A percentile compares a stretch with the other conserved stretches of the same genome.
Evolutionary conservation across 2,888 invertebrate species (phyloP).

Genomic region (Apodemia duryi): DNA sequence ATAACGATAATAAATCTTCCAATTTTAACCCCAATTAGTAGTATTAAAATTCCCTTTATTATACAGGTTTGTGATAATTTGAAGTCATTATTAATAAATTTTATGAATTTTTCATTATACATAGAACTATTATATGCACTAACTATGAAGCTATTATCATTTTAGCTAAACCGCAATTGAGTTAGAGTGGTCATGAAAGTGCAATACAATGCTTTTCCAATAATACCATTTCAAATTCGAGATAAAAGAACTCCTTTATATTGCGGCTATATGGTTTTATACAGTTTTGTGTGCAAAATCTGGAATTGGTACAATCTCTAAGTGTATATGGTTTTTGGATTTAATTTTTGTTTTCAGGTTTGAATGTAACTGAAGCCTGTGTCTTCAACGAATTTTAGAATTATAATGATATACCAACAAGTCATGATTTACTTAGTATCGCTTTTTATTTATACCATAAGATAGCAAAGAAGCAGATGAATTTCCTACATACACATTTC

Average conservation of each 20-base stretch:
- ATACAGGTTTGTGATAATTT: constrained; percentile 14
- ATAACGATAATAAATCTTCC: too few species aligned
- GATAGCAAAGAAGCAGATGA: too few species aligned
- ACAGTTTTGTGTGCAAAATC: constrained; percentile 5
- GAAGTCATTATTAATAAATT: background rate
- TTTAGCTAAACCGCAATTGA: constrained; percentile 29
- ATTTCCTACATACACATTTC: too few species aligned
- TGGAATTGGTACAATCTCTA: background rate
- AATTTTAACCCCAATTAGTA: too few species aligned
- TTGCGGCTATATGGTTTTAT: constrained; percentile 10
- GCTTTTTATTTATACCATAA: too few species aligned
- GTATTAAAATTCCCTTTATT: constrained; percentile 2
- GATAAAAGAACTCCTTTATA: constrained; percentile 11
- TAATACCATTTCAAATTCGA: constrained; percentile 20
- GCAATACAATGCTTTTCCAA: constrained; percentile 28
- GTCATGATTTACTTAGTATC: too few species aligned
- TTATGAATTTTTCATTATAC: background rate
- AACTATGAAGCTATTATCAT: constrained; percentile 24
- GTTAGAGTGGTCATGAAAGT: constrained; percentile 26
- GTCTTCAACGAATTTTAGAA: too few species aligned
- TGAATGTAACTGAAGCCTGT: background rate
- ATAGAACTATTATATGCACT: background rate
- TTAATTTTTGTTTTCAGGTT: background rate
- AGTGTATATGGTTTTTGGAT: constrained; percentile 19
- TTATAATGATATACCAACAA: too few species aligned